Evolutionary conservation across 1,140 invertebrate species (phyloP), one percentile per base, ranked within the genome.

Genomic region (Magallana angulata): DNA sequence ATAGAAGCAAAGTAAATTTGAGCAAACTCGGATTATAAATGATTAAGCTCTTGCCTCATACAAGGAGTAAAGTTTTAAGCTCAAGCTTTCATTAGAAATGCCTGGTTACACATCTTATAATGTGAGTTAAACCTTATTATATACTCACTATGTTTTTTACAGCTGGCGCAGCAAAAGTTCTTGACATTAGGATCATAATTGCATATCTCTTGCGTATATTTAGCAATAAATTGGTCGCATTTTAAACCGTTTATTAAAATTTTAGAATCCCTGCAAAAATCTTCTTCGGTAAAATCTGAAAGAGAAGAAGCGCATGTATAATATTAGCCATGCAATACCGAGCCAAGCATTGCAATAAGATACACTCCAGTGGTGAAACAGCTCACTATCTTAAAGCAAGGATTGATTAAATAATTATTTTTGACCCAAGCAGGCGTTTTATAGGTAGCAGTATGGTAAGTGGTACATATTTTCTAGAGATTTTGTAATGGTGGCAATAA

Each of bases 211-310:
- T 86, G 86, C 9, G 85, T 82, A 76, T 89, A 89, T 85, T 82
- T 87, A 14, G 83, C 71, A 58, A 89, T 83, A 89, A 89, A 89
- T 64, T 87, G 85, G 11, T 64, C 48, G 64, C 88, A 89, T 59
- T 84, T 82, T 83, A 89, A 80, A 48, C 88, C 88, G 76, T 89
- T 89, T 59, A 89, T 87, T 57, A 87, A 80, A 16, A 89, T 89
- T 48, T 87, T 85, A 59, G 86, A 82, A 57, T 89, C 88, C 76
- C 71, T 87, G 58, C 88, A 89, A 36, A 68, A 87, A 48, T 89
- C 88, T 24, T 85, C 88, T 30, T 89, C 86, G 30, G 85, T 89
- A 82, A 89, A 89, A 85, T 89, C 88, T 89, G 62, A 82, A 82
- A 82, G 81, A 57, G 57, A 56, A 30, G 57, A 57, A 82, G 81